Evolutionary conservation across 2,888 invertebrate species (phyloP), one percentile per base, ranked within the genome.

Genomic region (Melolontha melolontha): DNA sequence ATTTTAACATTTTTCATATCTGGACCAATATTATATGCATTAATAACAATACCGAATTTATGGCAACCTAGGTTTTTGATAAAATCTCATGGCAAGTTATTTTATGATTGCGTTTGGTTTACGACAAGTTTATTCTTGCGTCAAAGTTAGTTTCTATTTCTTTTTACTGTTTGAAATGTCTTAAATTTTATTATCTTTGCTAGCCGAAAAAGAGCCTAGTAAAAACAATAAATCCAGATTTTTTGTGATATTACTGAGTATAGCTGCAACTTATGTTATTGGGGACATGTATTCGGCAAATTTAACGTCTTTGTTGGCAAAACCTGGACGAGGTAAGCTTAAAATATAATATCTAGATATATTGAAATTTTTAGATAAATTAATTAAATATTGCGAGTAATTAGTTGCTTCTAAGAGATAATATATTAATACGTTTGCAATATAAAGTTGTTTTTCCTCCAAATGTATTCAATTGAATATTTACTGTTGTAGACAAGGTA

Each of bases 221-320:
- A 86, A 86, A 62, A 90, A 88, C 1, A 87, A 88, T 77, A 90
- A 91, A 75, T 89, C 90, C 0, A 87, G 92, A 54, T 86, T 91
- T 50, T 86, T 92, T n/a, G 87, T 89, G 11, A 88, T 91, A 29
- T 82, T 92, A 2, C 86, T 92, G 52, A 91, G 91, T 59, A 85
- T 92, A n/a, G 89, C 90, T 29, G 90, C 91, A 1, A 92, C 92
- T 0, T 92, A 92, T 79, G 91, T 92, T 4, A 88, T 92, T 55
- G 91, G 90, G 0, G 92, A 92, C 79, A 90, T 92, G 86, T 92
- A 92, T 79, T 92, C 92, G 0, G 92, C 92, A 0, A 92, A 92
- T 80, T 81, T 92, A 70, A 92, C 92, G 8, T 92, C 92, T 2
- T 84, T 92, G 22, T 85, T 92, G 67, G 92, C 92, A 0, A 85